A percentile compares a stretch with the other conserved stretches of the same genome.
Conservation (phyloP, 1,140 invertebrate species). For the Panulirus ornatus region DNA sequence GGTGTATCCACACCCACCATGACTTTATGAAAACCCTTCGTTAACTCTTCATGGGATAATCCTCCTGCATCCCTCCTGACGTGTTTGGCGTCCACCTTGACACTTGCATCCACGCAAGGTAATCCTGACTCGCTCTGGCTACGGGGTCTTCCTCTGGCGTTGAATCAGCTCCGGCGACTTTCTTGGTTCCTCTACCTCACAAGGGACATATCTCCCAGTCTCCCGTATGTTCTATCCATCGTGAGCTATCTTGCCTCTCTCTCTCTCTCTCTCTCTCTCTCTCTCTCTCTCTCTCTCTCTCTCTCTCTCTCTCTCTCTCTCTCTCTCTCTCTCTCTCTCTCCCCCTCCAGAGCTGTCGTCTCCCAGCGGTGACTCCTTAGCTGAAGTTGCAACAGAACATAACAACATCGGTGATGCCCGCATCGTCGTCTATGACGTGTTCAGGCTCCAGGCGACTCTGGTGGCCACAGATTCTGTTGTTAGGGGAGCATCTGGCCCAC, state of each 20-base stretch:
- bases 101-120: too few species aligned
- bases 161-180: too few species aligned
- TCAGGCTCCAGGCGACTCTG: constrained; percentile 19
- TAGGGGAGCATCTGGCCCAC: constrained; percentile 2
- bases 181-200: background rate
- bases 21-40: too few species aligned
- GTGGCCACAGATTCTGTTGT: constrained; percentile 29
- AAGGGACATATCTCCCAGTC: background rate
- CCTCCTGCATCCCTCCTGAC: too few species aligned
- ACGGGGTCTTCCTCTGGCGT: too few species aligned
- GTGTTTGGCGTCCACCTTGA: too few species aligned
- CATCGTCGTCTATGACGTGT: constrained; percentile 41
- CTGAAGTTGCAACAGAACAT: constrained; percentile 38
- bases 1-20: too few species aligned
- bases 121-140: too few species aligned
- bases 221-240: background rate
- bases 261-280: background rate
- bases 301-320: constrained; percentile 28
- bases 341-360: background rate
- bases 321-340: constrained; percentile 23
- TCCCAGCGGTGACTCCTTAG: too few species aligned
- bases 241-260: background rate
- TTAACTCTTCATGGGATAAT: too few species aligned
- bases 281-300: background rate
- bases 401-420: constrained; percentile 22